Evolutionary conservation across 2,113 vertebrate genomes (phyloP).

Genomic region (Cygnus buccinator): DNA sequence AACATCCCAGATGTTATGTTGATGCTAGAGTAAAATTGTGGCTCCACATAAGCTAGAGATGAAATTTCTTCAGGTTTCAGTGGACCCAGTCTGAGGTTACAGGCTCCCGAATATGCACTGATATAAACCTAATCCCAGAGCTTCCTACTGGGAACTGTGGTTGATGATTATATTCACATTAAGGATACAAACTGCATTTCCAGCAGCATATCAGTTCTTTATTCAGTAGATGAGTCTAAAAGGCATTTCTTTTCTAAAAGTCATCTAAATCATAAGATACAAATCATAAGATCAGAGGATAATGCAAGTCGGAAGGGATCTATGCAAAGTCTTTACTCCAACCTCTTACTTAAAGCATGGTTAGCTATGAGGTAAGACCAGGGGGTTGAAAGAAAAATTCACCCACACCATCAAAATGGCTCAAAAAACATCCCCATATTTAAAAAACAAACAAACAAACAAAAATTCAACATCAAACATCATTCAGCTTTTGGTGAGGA

Average conservation of each 20-base stretch:
- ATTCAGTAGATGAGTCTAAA: neutral
- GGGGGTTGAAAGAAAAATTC: neutral
- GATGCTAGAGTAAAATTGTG: neutral
- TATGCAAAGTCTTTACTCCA: neutral
- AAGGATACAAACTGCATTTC: neutral
- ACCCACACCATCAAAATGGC: neutral
- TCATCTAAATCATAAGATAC: too few species aligned
- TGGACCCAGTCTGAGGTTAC: neutral
- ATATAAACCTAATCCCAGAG: neutral
- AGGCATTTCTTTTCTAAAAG: neutral
- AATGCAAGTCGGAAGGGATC: neutral
- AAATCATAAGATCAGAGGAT: neutral
- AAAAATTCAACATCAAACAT: neutral
- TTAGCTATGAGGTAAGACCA: neutral
- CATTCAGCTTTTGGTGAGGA: neutral
- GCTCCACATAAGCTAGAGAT: neutral
- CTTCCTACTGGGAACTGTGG: neutral
- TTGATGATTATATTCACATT: neutral
- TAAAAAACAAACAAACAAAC: fast-evolving
- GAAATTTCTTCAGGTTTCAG: neutral
- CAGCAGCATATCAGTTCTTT: neutral
- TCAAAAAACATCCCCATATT: neutral
- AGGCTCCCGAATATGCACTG: neutral
- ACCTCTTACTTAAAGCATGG: neutral
- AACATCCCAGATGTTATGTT: neutral